Evolutionary conservation across 2,888 invertebrate genomes (phyloP), one percentile per base, ranked within the genome.

Genomic region (Conistra vaccinii): DNA sequence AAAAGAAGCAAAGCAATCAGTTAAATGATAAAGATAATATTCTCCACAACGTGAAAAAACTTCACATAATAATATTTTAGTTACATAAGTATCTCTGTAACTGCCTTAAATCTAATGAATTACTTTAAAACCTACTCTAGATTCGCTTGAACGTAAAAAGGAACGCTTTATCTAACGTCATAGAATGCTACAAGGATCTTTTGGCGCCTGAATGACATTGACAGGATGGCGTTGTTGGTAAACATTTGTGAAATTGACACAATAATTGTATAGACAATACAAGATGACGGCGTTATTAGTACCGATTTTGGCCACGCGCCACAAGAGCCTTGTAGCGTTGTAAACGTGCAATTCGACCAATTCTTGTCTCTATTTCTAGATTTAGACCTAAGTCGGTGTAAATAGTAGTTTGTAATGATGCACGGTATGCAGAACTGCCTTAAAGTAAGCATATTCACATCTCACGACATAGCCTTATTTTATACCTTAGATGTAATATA

Each of bases 401-500:
- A 85, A 94, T 94, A 95, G 82, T 93, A 93, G 90, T 83, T 63
- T 87, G 90, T 90, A 90, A 88, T 91, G 92, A 94, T 90, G 94
- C 93, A 93, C 92, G 93, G 94, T 95, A 94, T 92, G 92, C 91
- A 92, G 89, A 94, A 95, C 95, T 96, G 95, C 96, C 96, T 96
- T 96, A 96, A 90, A 84, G 74, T 94, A 94, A 93, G 94, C 92
- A 92, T 94, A 93, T 92, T 95, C 95, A 95, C 95, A 91, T 94
- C 91, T 94, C 96, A 96, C 96, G 90, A 91, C 91, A 93, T 93
- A 95, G 96, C 96, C 96, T 96, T 96, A 96, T 96, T 96, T 96
- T 96, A 89, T 95, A 96, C 95, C 92, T 91, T 94, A 94, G 92
- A 88, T 87, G 87, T 90, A 89, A 88, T 73, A 76, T 87, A 85